These are phyloP conservation scores for Galerucella pusilla DNA, from an alignment of 2,888 invertebrate genomes.

Conservation along the genomic window DNA sequence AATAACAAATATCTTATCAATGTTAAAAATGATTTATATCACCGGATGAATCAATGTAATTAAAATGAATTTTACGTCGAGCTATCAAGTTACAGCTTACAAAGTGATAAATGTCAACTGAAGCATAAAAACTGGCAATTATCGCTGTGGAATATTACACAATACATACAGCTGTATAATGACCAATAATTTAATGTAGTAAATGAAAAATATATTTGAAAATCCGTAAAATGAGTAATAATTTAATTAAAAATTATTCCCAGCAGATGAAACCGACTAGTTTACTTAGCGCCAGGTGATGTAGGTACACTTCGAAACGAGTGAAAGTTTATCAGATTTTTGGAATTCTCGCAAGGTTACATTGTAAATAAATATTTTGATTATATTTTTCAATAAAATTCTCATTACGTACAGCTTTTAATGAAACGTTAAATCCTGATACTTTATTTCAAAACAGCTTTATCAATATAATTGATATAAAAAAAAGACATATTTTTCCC, in stretches of 20 bases:
- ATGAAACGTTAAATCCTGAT: no score
- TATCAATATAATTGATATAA: neutral
- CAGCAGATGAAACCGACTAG: constrained; percentile 25
- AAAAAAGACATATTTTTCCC: neutral
- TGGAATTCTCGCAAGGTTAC: neutral
- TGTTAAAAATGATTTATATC: no score
- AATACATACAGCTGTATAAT: neutral
- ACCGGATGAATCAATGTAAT: no score
- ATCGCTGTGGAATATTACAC: no score
- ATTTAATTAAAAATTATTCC: constrained; percentile 29
- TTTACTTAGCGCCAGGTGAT: neutral
- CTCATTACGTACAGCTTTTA: neutral
- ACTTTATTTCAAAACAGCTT: neutral
- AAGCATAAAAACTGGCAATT: no score
- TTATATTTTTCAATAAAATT: neutral
- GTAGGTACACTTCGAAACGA: neutral
- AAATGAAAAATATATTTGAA: constrained; percentile 21
- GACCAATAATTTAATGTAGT: neutral
- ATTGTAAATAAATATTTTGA: neutral
- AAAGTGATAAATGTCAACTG: no score
- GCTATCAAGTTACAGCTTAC: no score
- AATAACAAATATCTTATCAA: no score
- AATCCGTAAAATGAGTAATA: constrained; percentile 25
- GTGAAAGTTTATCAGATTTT: constrained; percentile 3
- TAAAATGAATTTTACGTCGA: no score